Percentiles rank a stretch among this genome's conserved stretches.
phyloP scores from a whole-genome alignment of 2,113 vertebrate species.

The Arvicanthis niloticus region DNA sequence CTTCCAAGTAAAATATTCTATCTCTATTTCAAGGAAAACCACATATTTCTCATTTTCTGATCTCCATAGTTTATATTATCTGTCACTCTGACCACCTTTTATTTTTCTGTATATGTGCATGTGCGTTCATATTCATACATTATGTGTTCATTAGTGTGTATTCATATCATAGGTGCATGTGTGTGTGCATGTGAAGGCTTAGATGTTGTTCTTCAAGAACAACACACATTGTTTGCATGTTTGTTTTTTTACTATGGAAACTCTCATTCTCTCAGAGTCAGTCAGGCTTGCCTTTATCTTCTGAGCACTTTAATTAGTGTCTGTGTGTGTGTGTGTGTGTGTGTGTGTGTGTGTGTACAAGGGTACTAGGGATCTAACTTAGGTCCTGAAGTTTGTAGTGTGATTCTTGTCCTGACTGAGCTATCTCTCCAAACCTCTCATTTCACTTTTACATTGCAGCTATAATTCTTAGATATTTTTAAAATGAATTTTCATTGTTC shows the following conservation, averaged over 20 bases:
- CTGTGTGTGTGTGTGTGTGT: background rate
- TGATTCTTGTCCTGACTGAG: background rate
- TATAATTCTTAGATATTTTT: background rate
- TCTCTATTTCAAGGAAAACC: background rate
- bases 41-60: background rate
- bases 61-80: background rate
- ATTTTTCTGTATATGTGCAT: background rate
- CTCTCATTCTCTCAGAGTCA: background rate
- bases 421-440: background rate
- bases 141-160: too few relatives aligned
- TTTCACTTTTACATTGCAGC: background rate
- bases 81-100: background rate
- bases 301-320: background rate
- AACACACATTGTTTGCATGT: background rate
- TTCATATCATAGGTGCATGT: background rate
- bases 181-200: background rate
- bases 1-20: background rate
- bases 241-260: background rate
- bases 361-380: background rate
- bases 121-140: background rate
- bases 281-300: background rate
- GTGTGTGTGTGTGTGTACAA: background rate
- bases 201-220: background rate
- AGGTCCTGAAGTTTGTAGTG: background rate
- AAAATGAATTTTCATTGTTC: background rate